These are phyloP conservation scores for Philaethria dido DNA, from an alignment of 2,888 invertebrate genomes.

Conservation along the genomic window DNA sequence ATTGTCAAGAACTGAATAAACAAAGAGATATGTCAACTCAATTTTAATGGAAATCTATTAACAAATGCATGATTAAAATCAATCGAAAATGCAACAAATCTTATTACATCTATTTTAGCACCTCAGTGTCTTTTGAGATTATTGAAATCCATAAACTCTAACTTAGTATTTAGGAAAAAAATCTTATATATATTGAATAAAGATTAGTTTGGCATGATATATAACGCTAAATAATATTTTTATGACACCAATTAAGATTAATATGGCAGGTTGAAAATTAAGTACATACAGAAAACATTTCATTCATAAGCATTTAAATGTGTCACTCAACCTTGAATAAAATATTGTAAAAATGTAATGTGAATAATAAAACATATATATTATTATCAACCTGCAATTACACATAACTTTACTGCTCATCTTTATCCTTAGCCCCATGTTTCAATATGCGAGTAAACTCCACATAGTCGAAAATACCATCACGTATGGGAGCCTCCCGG, in stretches of 20 bases:
- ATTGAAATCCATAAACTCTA: constrained; percentile 61
- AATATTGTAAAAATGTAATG: background rate
- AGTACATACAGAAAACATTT: constrained; percentile 1
- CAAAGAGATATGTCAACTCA: background rate
- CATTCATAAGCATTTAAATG: background rate
- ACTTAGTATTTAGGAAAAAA: constrained; percentile 53
- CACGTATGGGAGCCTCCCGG: constrained; percentile 98
- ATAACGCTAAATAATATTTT: constrained; percentile 32
- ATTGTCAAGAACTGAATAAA: no score
- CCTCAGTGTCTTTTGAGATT: constrained; percentile 64
- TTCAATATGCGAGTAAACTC: constrained; percentile 99
- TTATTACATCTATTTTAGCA: constrained; percentile 61
- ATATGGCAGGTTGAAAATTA: constrained; percentile 28
- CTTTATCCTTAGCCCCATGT: constrained; percentile 99
- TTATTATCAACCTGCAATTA: constrained; percentile 25
- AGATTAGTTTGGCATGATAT: constrained; percentile 53
- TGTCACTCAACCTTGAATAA: background rate
- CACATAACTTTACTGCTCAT: constrained; percentile 88
- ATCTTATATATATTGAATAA: constrained; percentile 56
- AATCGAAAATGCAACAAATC: constrained; percentile 48
- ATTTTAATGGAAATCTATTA: constrained; percentile 43
- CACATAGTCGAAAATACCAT: constrained; percentile 97
- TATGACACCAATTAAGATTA: constrained; percentile 24
- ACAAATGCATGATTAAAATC: constrained; percentile 47
- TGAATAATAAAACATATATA: background rate